Percentiles rank a stretch among this genome's conserved stretches.
These are phyloP conservation scores for Polypterus senegalus DNA, from an alignment of 2,113 vertebrate genomes.

Conservation along the genomic window DNA sequence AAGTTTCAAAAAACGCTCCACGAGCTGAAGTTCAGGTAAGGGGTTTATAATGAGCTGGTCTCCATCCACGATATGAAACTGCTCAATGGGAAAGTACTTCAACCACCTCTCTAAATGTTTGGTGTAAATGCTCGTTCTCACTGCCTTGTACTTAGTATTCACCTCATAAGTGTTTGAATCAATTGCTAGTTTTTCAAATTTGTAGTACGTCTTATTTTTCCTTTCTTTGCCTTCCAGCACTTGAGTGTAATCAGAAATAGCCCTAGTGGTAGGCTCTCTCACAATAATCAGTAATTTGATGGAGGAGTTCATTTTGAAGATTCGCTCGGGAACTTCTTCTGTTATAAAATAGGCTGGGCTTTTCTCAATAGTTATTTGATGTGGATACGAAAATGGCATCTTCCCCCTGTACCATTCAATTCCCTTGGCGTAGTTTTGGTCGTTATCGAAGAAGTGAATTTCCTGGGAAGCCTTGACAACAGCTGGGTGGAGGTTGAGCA, in stretches of 20 bases:
- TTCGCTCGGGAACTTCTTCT: slow-evolving; percentile 88
- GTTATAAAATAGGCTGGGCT: slow-evolving; percentile 94
- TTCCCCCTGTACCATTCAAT: slow-evolving; percentile 89
- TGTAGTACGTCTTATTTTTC: slow-evolving; percentile 92
- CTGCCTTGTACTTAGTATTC: slow-evolving; percentile 92
- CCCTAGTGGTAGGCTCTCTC: slow-evolving; percentile 84
- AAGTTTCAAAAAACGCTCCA: slow-evolving; percentile 85
- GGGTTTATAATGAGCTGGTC: slow-evolving; percentile 87
- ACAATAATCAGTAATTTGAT: slow-evolving; percentile 90
- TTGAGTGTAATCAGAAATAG: slow-evolving; percentile 94
- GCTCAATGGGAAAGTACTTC: slow-evolving; percentile 84
- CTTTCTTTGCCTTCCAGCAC: slow-evolving; percentile 88
- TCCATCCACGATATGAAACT: slow-evolving; percentile 87
- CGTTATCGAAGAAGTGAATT: slow-evolving; percentile 94
- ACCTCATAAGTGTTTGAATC: slow-evolving; percentile 78
- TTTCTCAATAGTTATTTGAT: slow-evolving; percentile 95
- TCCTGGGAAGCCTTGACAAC: slow-evolving; percentile 96
- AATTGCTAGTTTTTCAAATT: slow-evolving; percentile 86
- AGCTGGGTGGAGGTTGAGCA: slow-evolving; percentile 87
- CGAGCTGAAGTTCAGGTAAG: slow-evolving; percentile 80
- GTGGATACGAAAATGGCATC: slow-evolving; percentile 90
- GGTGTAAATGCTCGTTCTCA: slow-evolving; percentile 90
- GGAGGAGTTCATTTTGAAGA: slow-evolving; percentile 95
- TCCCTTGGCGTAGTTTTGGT: slow-evolving; percentile 83
- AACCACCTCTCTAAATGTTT: slow-evolving; percentile 93